phyloP scores from a whole-genome alignment of 2,113 vertebrate species.

The Cricetomys ansorgei region DNA sequence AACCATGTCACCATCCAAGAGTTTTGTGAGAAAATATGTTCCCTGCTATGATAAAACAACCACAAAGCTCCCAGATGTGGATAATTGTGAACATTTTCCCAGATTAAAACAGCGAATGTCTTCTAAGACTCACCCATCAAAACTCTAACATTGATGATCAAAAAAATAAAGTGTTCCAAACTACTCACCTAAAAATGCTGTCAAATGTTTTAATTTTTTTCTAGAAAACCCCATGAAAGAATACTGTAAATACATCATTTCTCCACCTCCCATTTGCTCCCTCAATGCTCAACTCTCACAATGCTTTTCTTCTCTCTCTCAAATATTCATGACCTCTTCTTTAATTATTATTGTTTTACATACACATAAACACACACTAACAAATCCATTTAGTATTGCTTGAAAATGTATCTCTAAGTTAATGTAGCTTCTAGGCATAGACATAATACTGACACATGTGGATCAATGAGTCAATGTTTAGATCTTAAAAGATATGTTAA shows the following conservation, averaged over 20 bases:
- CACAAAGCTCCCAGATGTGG: background rate
- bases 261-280: too few species aligned
- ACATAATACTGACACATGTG: background rate
- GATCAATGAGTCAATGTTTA: background rate
- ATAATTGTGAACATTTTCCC: background rate
- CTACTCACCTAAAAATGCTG: background rate
- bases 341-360: background rate
- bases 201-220: background rate
- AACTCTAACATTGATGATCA: constrained; percentile 74
- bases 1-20: background rate
- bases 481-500: background rate
- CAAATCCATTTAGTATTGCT: background rate
- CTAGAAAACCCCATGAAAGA: background rate
- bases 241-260: background rate
- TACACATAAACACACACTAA: background rate
- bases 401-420: background rate
- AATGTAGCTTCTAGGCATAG: background rate
- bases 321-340: background rate
- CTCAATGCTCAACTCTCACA: background rate
- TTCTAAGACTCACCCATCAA: background rate
- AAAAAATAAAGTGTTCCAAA: background rate
- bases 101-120: background rate
- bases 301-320: background rate
- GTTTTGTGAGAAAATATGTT: background rate
- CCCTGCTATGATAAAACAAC: background rate